Evolutionary conservation across 2,888 invertebrate genomes (phyloP).

Genomic region (Athrips mouffetella): DNA sequence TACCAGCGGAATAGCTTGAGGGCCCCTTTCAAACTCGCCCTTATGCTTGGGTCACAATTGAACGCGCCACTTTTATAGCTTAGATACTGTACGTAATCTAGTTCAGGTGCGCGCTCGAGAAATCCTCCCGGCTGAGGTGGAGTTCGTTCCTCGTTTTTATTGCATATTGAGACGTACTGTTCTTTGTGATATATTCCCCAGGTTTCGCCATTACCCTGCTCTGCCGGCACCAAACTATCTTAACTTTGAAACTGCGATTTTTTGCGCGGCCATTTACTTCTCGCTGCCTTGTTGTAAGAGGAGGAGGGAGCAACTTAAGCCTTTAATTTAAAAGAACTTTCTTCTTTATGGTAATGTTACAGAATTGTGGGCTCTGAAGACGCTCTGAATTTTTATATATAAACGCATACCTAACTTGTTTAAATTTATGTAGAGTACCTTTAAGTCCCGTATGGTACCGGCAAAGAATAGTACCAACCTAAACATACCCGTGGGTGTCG

Average conservation of each 20-base stretch:
- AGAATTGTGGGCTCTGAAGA: too few species aligned
- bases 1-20: constrained; percentile 45
- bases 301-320: constrained; percentile 2
- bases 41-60: constrained; percentile 55
- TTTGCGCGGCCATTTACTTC: constrained; percentile 7
- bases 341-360: too few species aligned
- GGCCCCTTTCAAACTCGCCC: constrained; percentile 62
- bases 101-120: constrained; percentile 71
- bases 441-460: too few species aligned
- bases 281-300: not conserved
- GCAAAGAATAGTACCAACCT: too few species aligned
- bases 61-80: constrained; percentile 64
- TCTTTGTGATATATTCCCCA: constrained; percentile 8
- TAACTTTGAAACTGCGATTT: constrained; percentile 6
- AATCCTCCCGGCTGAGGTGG: constrained; percentile 64
- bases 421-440: too few species aligned
- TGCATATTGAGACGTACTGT: constrained; percentile 73
- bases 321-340: constrained; percentile 5
- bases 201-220: not conserved
- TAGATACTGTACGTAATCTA: constrained; percentile 64
- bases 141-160: constrained; percentile 69
- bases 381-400: too few species aligned
- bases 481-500: too few species aligned
- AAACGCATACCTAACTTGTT: too few species aligned
- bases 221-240: not conserved